These are phyloP conservation scores for Drosophila takahashii DNA, from an alignment of 1,140 invertebrate species.

Conservation along the genomic window DNA sequence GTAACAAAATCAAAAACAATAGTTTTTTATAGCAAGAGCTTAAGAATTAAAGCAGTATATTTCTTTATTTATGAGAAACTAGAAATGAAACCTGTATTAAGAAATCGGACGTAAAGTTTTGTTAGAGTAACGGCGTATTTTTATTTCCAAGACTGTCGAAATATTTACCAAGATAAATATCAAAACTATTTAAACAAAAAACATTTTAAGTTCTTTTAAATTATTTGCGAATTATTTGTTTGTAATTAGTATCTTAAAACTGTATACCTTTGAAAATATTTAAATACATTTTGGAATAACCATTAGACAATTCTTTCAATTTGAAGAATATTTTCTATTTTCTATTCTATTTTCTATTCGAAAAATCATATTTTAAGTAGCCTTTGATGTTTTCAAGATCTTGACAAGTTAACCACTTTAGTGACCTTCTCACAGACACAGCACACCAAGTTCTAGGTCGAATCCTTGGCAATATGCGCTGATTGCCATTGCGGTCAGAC, in stretches of 20 bases:
- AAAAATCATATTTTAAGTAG: too few relatives aligned
- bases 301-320: too few relatives aligned
- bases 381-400: neutral
- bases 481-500: slow-evolving; percentile 49
- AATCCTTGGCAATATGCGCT: slow-evolving; percentile 33
- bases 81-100: slow-evolving; percentile 1
- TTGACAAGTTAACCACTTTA: neutral
- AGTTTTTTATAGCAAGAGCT: too few relatives aligned
- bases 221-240: too few relatives aligned
- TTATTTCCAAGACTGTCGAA: neutral
- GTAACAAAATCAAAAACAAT: neutral
- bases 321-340: too few relatives aligned
- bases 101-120: slow-evolving; percentile 1
- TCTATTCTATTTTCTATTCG: too few relatives aligned
- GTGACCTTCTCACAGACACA: neutral
- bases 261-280: too few relatives aligned
- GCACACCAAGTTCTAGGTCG: slow-evolving; percentile 42
- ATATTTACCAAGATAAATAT: neutral
- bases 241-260: too few relatives aligned
- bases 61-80: slow-evolving; percentile 16
- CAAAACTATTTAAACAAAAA: too few relatives aligned
- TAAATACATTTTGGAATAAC: too few relatives aligned
- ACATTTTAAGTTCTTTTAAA: too few relatives aligned
- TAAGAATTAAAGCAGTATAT: neutral
- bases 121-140: neutral